Conservation (phyloP, 2,113 vertebrate species). For the Leptobrachium leishanense region DNA sequence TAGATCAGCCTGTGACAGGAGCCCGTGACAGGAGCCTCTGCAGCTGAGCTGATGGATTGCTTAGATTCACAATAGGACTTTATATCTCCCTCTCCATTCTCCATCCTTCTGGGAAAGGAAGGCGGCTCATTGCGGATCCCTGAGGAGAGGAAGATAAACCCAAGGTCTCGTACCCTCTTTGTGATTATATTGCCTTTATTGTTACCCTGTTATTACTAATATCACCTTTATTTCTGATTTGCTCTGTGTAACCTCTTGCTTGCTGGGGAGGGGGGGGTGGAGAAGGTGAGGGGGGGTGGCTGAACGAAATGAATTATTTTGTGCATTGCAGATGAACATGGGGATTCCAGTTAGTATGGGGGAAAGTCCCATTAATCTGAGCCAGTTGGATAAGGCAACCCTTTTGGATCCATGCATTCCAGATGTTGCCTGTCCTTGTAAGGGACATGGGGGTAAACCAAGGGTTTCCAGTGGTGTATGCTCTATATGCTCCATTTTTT, state of each 20-base stretch:
- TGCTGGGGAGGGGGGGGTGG: not conserved
- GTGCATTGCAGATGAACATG: not conserved
- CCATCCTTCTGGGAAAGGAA: constrained; percentile 5
- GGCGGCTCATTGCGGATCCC: constrained; percentile 19
- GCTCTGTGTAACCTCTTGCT: constrained; percentile 25
- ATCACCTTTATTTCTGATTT: not conserved
- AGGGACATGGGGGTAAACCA: too few species aligned
- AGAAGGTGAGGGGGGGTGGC: too few species aligned
- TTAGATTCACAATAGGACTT: constrained; percentile 43
- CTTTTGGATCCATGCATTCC: too few species aligned
- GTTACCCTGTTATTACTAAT: too few species aligned
- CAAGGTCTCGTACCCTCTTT: constrained; percentile 11
- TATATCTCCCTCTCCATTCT: constrained; percentile 51
- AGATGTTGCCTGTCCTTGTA: too few species aligned
- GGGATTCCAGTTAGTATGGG: not conserved
- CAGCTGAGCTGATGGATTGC: constrained; percentile 57
- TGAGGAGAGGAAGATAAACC: not conserved
- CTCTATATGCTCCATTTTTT: not conserved
- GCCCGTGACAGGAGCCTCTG: constrained; percentile 24
- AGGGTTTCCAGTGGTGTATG: too few species aligned
- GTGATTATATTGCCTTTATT: not conserved
- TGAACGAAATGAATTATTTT: not conserved
- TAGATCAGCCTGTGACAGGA: not conserved
- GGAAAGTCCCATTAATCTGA: not conserved
- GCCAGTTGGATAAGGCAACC: not conserved